A percentile compares a stretch with the other conserved stretches of the same genome.
Evolutionary conservation across 2,797 vertebrate species (phyloP).

Genomic region (Rhincodon typus): DNA sequence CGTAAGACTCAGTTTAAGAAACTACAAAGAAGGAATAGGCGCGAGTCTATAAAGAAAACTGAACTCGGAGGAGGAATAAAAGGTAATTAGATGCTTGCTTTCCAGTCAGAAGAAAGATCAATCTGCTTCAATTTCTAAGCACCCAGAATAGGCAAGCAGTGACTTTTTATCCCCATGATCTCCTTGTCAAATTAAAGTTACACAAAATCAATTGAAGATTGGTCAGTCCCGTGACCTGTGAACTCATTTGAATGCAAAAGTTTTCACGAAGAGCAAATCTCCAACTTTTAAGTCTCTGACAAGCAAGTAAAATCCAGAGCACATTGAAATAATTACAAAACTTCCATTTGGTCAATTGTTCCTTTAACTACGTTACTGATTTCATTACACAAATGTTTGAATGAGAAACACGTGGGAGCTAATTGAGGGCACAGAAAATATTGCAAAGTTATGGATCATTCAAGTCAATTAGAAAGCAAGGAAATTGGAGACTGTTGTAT

Average conservation of each 20-base stretch:
- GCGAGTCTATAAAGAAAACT: background rate
- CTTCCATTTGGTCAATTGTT: no score
- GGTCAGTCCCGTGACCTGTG: background rate
- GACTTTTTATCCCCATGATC: background rate
- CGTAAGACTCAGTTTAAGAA: constrained; percentile 28
- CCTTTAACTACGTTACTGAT: no score
- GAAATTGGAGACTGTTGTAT: background rate
- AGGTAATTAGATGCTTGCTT: background rate
- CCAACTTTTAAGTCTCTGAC: background rate
- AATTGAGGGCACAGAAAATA: background rate
- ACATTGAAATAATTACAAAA: background rate
- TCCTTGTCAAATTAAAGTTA: background rate
- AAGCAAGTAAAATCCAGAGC: background rate
- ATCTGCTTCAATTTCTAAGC: background rate
- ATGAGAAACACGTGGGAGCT: background rate
- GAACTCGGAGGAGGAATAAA: background rate
- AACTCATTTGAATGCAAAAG: background rate
- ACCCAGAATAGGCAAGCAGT: background rate
- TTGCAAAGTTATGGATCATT: background rate
- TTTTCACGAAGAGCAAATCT: background rate
- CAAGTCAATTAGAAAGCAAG: background rate
- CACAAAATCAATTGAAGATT: background rate
- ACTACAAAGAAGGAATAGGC: background rate
- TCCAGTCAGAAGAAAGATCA: background rate
- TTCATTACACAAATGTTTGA: background rate